A percentile compares a stretch with the other conserved stretches of the same genome.
Conservation (phyloP, 2,888 invertebrate species). For the Dryomyza anilis region DNA sequence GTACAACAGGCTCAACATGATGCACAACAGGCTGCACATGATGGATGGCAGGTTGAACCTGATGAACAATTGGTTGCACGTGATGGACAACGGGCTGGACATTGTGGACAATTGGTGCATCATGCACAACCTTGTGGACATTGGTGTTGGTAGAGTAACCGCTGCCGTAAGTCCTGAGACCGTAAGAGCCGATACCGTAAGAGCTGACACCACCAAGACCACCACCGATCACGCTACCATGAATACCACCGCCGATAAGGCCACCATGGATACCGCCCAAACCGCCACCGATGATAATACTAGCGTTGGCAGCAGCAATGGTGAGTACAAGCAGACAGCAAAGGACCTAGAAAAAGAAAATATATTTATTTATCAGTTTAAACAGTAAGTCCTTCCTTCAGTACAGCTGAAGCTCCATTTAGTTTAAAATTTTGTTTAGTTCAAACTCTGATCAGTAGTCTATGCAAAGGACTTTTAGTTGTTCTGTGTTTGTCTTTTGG, state of each 20-base stretch:
- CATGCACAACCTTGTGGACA: conserved; percentile 42
- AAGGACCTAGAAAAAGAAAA: too few species aligned
- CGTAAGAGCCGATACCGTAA: conserved; percentile 18
- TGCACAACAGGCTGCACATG: too few species aligned
- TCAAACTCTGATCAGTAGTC: too few species aligned
- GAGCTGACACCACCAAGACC: not conserved
- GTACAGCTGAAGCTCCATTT: too few species aligned
- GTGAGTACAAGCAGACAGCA: conserved; percentile 25
- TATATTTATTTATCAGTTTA: too few species aligned
- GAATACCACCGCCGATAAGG: not conserved
- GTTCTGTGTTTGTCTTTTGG: too few species aligned
- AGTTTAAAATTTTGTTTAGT: too few species aligned
- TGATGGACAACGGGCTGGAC: not conserved
- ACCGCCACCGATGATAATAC: not conserved
- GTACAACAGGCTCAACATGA: too few species aligned
- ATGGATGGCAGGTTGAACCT: too few species aligned
- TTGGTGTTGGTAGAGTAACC: conserved; percentile 7
- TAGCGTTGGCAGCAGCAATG: conserved; percentile 28
- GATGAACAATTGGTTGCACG: not conserved
- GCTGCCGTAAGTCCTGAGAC: conserved; percentile 30
- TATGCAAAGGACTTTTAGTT: too few species aligned
- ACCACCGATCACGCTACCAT: not conserved
- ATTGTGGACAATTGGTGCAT: conserved; percentile 25
- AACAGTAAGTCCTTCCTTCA: too few species aligned
- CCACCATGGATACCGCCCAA: conserved; percentile 16